Base-by-base conservation (phyloP, 2,113 vertebrate genomes). In the Leucopsar rothschildi region DNA sequence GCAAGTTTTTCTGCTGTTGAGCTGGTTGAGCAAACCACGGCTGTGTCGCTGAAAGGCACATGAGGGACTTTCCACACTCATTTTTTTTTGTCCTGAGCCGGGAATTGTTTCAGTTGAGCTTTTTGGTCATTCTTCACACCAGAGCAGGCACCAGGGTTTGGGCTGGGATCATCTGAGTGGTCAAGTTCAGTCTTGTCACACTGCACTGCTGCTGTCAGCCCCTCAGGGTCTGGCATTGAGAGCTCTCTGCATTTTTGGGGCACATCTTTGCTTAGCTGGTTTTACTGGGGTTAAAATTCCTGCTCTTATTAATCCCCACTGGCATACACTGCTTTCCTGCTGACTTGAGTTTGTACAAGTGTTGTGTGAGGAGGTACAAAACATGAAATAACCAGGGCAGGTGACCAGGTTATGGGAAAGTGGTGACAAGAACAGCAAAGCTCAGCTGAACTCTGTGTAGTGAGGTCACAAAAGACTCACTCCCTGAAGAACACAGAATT, bases 241-340 rank as follows among this genome's bases (percentile, higher is more conserved):
- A 49, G 37, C 40, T 85, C 61, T 45, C 53, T 73, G 55, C 55
- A 17, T 63, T 93, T 95, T 88, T 71, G 72, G 91, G 95, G 47
- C 68, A 45, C 68, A 94, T 92, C 71, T 93, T 80, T 83, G 94
- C 68, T 86, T 88, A 91, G 87, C 87, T 93, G 83, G 93, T 95
- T 95, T 94, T 82, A 71, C 86, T 86, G 76, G 90, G 88, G 71
- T 83, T 80, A 61, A 85, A 94, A 82, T 66, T 90, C 60, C 64
- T 70, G 60, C 88, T 92, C 35, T 90, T 88, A 61, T 65, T 95
- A 85, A 59, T 93, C 66, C 63, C 35, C 50, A 61, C 39, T 90
- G 79, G 60, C 82, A 55, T 17, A 66, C 25, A 44, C 11, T n/a
- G 42, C 55, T 90, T 93, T 90, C 45, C 72, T 93, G 86, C 82